A percentile compares a stretch with the other conserved stretches of the same genome.
These are phyloP conservation scores for Zaprionus bogoriensis DNA, from an alignment of 2,888 invertebrate species.

Conservation along the genomic window DNA sequence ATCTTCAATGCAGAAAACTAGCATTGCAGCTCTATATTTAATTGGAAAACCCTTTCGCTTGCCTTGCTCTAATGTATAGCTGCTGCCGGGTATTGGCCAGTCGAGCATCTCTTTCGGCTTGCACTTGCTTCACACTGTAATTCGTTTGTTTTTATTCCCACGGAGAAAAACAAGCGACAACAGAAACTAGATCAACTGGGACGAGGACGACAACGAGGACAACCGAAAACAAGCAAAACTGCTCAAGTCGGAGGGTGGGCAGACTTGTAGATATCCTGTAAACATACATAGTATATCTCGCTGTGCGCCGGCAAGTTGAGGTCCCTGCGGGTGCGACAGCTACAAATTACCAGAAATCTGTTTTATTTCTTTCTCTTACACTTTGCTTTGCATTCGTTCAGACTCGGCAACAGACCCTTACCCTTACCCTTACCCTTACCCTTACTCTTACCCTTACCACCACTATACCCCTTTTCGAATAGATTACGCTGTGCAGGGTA, in stretches of 20 bases:
- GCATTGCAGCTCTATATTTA: no score
- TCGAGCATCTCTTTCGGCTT: not conserved
- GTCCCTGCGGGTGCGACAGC: not conserved
- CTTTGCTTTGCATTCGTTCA: no score
- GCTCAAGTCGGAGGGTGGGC: not conserved
- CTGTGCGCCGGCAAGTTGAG: not conserved
- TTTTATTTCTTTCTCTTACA: not conserved
- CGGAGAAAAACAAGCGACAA: slow-evolving; percentile 30
- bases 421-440: accelerated
- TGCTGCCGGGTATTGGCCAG: slow-evolving; percentile 17
- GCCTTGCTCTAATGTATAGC: not conserved
- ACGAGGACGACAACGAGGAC: slow-evolving; percentile 36
- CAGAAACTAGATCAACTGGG: slow-evolving; percentile 47
- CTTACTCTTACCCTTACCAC: not conserved
- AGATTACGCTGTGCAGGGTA: slow-evolving; percentile 7
- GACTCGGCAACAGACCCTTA: no score
- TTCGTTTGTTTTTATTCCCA: slow-evolving; percentile 34
- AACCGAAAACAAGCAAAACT: slow-evolving; percentile 5
- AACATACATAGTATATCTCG: not conserved
- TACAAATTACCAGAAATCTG: slow-evolving; percentile 1
- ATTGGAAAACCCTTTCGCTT: no score
- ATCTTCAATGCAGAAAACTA: no score
- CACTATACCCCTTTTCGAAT: not conserved
- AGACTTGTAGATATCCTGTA: not conserved
- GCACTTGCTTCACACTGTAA: slow-evolving; percentile 19